Evolutionary conservation across 2,888 invertebrate species (phyloP), one percentile per base, ranked within the genome.

Genomic region (Ophraella communa): DNA sequence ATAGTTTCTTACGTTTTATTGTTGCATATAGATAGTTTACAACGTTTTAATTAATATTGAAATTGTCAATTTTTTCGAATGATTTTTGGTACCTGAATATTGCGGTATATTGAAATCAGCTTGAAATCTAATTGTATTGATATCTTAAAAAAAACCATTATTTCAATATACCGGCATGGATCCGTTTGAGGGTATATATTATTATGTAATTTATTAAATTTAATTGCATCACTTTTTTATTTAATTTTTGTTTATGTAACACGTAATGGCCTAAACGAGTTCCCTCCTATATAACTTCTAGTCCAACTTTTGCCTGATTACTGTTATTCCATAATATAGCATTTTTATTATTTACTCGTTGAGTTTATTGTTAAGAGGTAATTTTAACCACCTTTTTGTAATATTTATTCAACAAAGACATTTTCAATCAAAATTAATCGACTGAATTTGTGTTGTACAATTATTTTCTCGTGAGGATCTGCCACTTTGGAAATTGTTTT

Each of bases 201-300:
- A n/a, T 45, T 21, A 45, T 44, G 44, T 44, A 44, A 44, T 45
- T 58, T 58, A 51, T 52, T 45, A 52, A 60, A 35, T 27, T 58
- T 30, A 27, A 59, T 47, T 42, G 55, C 60, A 58, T 67, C 55
- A 65, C 65, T 44, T 55, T 24, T 64, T 44, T 53, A 56, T 53
- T 55, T 67, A 61, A 65, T 66, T 66, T 67, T 65, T 68, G 67
- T 60, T 71, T 73, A 74, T 74, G 74, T 53, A 60, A 60, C 23
- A 78, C 76, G 76, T 17, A 77, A 82, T 81, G 82, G 82, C 82
- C 82, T 82, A 82, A 80, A 79, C 79, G 79, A 78, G 81, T 81
- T 82, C 82, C 82, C 81, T 82, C 82, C 82, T 82, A 69, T n/a
- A n/a, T 77, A 73, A 79, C 77, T 76, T 82, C 82, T 82, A 82